These are phyloP conservation scores for Macrostomum cliftonense DNA, from an alignment of 2,888 invertebrate species.

Conservation along the genomic window DNA sequence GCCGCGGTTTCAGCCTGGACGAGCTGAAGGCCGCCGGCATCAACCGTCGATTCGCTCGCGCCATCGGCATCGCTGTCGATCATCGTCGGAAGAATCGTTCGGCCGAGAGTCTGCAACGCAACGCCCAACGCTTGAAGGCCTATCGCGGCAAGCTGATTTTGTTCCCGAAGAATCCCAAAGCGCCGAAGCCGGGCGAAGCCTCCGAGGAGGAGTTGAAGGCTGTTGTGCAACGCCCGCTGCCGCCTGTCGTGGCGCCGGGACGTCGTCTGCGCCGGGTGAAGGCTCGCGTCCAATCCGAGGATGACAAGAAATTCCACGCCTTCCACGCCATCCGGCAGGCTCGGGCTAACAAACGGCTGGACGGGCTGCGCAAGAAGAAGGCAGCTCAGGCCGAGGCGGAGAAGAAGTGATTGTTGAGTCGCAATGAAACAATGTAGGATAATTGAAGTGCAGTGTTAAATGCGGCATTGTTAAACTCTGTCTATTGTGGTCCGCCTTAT, in stretches of 20 bases:
- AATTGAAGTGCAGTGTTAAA: no score
- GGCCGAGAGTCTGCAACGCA: slow-evolving; percentile 63
- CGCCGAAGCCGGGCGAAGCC: not conserved
- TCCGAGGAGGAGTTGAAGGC: not conserved
- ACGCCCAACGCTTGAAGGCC: slow-evolving; percentile 85
- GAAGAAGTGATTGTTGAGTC: not conserved
- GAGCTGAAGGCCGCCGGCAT: slow-evolving; percentile 84
- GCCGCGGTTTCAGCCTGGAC: slow-evolving; percentile 82
- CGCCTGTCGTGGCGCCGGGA: not conserved
- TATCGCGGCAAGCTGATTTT: slow-evolving; percentile 82
- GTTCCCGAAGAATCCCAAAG: slow-evolving; percentile 64
- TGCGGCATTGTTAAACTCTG: no score
- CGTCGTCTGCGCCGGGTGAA: not conserved
- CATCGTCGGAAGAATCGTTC: slow-evolving; percentile 82
- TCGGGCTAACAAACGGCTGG: slow-evolving; percentile 47
- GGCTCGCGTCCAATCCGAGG: no score
- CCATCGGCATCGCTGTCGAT: slow-evolving; percentile 87
- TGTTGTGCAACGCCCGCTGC: not conserved
- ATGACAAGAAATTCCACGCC: no score
- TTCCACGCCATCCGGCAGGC: no score
- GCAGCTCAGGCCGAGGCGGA: slow-evolving; percentile 62
- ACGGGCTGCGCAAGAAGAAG: slow-evolving; percentile 72
- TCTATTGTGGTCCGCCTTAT: no score
- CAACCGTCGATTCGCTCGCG: slow-evolving; percentile 63
- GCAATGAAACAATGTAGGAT: no score